Base-by-base conservation (phyloP, 2,888 invertebrate genomes). In the Drosophila melanosoma region DNA sequence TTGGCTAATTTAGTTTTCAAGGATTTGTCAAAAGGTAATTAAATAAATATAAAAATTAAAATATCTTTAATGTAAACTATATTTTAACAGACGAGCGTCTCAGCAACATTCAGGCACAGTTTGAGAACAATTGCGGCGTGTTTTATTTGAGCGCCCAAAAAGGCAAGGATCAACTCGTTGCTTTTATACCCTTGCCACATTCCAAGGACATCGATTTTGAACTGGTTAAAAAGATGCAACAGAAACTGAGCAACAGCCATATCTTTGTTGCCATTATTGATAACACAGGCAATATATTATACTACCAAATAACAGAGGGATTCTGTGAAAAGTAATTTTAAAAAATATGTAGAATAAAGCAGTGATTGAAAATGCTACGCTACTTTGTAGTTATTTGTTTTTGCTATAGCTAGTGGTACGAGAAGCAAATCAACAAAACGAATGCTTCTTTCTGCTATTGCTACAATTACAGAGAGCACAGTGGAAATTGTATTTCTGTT, bases 1-100 rank as follows among this genome's bases (percentile, higher is more conserved):
- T 89, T 94, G 73, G 94, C 94, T 1, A 93, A 93, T 59, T 94
- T 94, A 78, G 94, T 95, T 3, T 95, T 94, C 80, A 91, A 94
- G 53, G 94, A 95, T 83, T 87, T 95, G 49, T 93, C 93, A 51
- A 65, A 59, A 23, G 35, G 60, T 62, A 53, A 29, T 17, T 12
- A n/a, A 23, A 26, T 1, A 12, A 10, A 6, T 10, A 11, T 26
- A 15, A 3, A 11, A 15, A 12, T 20, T 1, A 48, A 8, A 6
- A 6, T 42, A n/a, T 23, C 4, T 10, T 11, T n/a, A 20, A 7
- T 20, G 7, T 15, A 15, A 23, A 15, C 8, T 45, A 7, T 15
- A 45, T 15, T 45, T 33, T 1, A 3, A 32, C 15, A 91, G 89
- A 83, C 71, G 73, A 79, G 10, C 76, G 72, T 0, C 35, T 81